Evolutionary conservation across 1,140 invertebrate species (phyloP), one percentile per base, ranked within the genome.

Genomic region (Coelopa frigida): DNA sequence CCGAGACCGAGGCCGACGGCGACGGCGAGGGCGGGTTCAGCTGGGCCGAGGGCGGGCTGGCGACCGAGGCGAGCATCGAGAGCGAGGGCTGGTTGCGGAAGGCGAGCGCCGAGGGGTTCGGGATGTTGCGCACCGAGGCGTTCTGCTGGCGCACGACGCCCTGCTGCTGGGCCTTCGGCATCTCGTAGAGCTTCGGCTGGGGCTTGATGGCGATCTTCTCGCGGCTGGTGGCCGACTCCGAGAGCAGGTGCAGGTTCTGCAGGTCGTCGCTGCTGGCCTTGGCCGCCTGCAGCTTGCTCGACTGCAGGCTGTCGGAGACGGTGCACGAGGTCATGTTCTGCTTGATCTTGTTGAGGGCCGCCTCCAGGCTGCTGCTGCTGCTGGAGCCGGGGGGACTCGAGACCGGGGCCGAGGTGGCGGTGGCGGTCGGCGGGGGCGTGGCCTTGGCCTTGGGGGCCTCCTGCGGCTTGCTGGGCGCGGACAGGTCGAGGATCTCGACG

Each of bases 81-180:
- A 36, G 8, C 18, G 48, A 35, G 46, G 49, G 43, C 47, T 66
- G 59, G 53, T 67, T 68, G 31, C 66, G 66, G 47, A 67, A 69
- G 20, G 66, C 63, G 50, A 69, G 36, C 4, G 66, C 66, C 18
- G 66, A 68, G 26, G 66, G 66, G 63, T 69, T 69, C 21, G 66
- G 66, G 44, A 69, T 69, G 44, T 61, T 69, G 12, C 66, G 52
- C 15, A 69, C 59, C 2, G 66, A 69, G 5, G 66, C 59, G 49
- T 69, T 69, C 38, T 67, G 63, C 12, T 65, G 66, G 14, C 64
- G 48, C 3, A 68, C 61, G 53, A 66, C 20, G 22, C n/a, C 21
- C 11, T 55, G 51, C 51, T 55, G 61, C 42, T 58, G 59, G 31
- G 55, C 51, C 44, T 65, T 46, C 51, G n/a, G 43, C 48, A 48